phyloP scores from a whole-genome alignment of 2,888 invertebrate genomes.

The Sabatieria punctata region DNA sequence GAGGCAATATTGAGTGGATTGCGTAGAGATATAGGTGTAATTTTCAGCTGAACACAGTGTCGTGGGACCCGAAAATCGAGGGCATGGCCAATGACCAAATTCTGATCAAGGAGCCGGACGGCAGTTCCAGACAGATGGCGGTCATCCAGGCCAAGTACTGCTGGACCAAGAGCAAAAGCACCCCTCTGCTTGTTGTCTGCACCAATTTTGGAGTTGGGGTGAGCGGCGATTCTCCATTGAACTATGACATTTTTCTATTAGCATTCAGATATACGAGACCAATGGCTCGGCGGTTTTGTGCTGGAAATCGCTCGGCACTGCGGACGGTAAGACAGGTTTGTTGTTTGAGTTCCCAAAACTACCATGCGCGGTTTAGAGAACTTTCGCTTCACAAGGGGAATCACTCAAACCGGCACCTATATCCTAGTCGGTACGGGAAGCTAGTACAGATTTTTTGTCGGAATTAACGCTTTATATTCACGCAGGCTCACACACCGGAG shows the following conservation, averaged over 20 bases:
- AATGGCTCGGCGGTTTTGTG: constrained; percentile 2
- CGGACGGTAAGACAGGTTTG: neutral
- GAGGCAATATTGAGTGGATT: neutral
- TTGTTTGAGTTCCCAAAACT: no score
- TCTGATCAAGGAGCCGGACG: constrained; percentile 3
- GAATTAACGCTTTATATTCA: no score
- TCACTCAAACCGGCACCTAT: neutral
- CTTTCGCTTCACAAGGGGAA: constrained; percentile 3
- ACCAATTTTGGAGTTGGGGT: constrained; percentile 5
- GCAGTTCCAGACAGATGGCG: neutral
- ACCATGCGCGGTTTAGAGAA: no score
- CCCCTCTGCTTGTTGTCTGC: constrained; percentile 6
- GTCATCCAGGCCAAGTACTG: constrained; percentile 6
- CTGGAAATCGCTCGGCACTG: constrained; percentile 1
- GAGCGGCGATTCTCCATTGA: neutral
- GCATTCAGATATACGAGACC: constrained; percentile 5
- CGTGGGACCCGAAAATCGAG: constrained; percentile 8
- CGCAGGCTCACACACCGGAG: constrained; percentile 3
- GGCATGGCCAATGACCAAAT: constrained; percentile 5
- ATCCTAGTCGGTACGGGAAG: no score
- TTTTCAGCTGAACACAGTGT: constrained; percentile 5
- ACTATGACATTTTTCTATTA: neutral
- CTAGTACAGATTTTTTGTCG: no score
- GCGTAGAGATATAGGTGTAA: no score
- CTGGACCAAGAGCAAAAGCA: neutral